These are phyloP conservation scores for Dinocampus coccinellae DNA, from an alignment of 2,888 invertebrate genomes.

Conservation along the genomic window DNA sequence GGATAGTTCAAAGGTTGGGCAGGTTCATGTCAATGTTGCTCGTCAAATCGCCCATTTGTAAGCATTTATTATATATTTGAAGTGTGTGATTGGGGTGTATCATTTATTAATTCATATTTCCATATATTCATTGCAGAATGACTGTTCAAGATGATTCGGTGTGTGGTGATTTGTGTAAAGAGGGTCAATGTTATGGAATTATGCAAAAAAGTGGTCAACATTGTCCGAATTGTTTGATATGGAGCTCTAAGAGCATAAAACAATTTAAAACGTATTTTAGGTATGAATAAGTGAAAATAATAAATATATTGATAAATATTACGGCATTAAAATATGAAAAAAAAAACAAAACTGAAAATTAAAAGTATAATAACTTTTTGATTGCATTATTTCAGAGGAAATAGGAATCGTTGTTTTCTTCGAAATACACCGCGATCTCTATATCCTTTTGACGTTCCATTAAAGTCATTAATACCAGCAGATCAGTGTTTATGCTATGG, in stretches of 20 bases:
- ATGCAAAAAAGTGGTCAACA: background rate
- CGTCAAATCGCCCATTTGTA: background rate
- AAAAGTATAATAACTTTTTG: no score
- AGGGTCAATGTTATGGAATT: background rate
- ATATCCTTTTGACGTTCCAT: background rate
- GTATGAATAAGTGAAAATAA: background rate
- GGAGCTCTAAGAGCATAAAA: background rate
- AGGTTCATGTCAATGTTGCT: background rate
- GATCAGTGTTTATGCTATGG: background rate
- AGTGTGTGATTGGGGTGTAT: no score
- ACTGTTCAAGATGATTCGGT: background rate
- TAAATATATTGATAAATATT: background rate
- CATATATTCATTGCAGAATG: no score
- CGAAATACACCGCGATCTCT: background rate
- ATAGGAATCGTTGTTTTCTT: background rate
- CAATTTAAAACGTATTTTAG: background rate
- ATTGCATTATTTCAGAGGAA: no score
- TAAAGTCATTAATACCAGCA: background rate
- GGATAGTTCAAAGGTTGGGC: background rate
- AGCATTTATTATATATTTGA: background rate
- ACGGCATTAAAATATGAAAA: background rate
- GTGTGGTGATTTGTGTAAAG: background rate
- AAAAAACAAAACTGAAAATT: no score
- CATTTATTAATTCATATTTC: no score
- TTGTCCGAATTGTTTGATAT: background rate